Evolutionary conservation across 2,797 vertebrate species (phyloP), one percentile per base, ranked within the genome.

Genomic region (Hirundo rustica): DNA sequence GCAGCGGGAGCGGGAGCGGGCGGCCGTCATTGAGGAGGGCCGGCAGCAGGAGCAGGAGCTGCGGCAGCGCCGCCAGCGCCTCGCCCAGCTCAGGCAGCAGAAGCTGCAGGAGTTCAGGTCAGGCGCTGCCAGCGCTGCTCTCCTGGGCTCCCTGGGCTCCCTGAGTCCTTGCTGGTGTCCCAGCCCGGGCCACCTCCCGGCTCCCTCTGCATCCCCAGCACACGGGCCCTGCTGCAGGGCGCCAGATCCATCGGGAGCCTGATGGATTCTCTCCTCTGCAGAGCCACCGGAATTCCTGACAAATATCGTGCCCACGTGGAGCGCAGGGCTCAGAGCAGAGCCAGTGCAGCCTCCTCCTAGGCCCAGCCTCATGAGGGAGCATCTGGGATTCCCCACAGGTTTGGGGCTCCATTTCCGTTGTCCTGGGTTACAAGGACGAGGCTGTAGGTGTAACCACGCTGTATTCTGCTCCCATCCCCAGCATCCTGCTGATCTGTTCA

Each of bases 21-120:
- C 4, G 5, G 53, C 77, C 5, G 1, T 11, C 30, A 17, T 50
- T 1, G 14, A 42, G 19, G 77, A 80, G 20, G 53, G 54, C 54
- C 36, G 11, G 9, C 22, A 3, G 53, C 34, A 29, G 29, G 17
- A 47, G 29, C 42, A 27, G 44, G 42, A 67, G 29, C 3, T 3
- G 14, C 97, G 51, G 12, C 97, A 93, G 80, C 98, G 98, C 44
- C 97, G 96, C 2, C 81, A 97, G 50, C 97, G 94, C 64, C 97
- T 99, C 0, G 60, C 97, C 2, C 97, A 98, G 34, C 96, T 99
- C 92, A 99, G 98, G 94, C 96, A 97, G 78, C 98, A 98, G 94
- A 99, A 99, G 94, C 94, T 99, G 3, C 97, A 96, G 61, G 99
- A 99, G 90, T 98, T 99, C 50, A 99, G 97, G 99, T 99, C 25